A percentile compares a stretch with the other conserved stretches of the same genome.
Conservation (phyloP, 2,797 vertebrate species). For the Parotocinclus haroldoi region DNA sequence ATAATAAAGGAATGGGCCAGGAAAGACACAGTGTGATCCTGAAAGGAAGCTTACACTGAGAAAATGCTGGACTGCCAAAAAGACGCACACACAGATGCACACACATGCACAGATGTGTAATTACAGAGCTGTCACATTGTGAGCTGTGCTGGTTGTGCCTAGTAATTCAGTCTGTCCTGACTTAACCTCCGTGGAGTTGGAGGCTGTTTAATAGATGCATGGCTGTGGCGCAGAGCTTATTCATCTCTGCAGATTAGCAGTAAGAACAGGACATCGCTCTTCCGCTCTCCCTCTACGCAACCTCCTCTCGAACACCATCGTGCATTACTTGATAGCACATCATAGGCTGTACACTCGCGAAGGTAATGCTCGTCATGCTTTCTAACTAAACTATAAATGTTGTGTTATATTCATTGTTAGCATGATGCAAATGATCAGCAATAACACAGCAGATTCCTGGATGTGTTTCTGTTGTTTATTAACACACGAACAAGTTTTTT, state of each 20-base stretch:
- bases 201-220: slow-evolving; percentile 35
- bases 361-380: neutral
- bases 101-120: slow-evolving; percentile 32
- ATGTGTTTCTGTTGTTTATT: too few relatives aligned
- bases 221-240: slow-evolving; percentile 18
- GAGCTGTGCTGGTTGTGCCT: slow-evolving; percentile 24
- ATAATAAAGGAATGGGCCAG: slow-evolving; percentile 12
- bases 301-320: neutral
- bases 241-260: slow-evolving; percentile 5
- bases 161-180: slow-evolving; percentile 37
- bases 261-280: slow-evolving; percentile 10
- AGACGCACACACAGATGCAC: slow-evolving; percentile 10
- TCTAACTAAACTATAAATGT: neutral
- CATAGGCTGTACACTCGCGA: neutral
- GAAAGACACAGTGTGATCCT: slow-evolving; percentile 1
- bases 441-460: neutral
- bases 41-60: slow-evolving; percentile 16
- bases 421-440: neutral
- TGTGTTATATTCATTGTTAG: neutral
- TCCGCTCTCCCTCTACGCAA: neutral
- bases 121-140: slow-evolving; percentile 29
- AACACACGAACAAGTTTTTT: too few relatives aligned
- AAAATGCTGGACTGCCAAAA: slow-evolving; percentile 9
- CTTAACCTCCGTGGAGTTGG: slow-evolving; percentile 17
- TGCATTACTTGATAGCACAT: neutral